These are phyloP conservation scores for Podargus strigoides DNA, from an alignment of 2,797 vertebrate genomes.

Conservation along the genomic window DNA sequence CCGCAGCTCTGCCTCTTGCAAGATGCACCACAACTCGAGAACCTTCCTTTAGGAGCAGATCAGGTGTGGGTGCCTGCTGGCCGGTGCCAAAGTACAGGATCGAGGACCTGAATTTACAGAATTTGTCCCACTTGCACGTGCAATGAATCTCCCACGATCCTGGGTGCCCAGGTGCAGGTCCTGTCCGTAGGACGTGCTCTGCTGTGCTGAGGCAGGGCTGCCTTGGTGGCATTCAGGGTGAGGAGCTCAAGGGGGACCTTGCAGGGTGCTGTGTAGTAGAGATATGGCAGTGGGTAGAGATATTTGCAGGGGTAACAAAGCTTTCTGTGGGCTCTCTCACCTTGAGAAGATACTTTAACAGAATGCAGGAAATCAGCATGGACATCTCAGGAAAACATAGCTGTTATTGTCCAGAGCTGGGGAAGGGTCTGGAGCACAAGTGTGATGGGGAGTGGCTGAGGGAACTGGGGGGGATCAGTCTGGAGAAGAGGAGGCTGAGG, in stretches of 20 bases:
- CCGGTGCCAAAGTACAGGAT: neutral
- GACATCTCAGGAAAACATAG: neutral
- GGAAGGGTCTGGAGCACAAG: too few species aligned
- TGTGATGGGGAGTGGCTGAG: too few species aligned
- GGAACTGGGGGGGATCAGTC: too few species aligned
- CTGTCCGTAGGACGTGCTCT: neutral
- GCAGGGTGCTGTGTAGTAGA: neutral
- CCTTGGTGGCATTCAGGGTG: accelerated
- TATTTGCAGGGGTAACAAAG: neutral
- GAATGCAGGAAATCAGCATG: neutral
- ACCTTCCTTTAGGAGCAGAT: neutral
- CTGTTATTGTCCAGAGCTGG: too few species aligned
- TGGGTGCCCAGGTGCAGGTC: too few species aligned
- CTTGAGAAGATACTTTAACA: neutral
- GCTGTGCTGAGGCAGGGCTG: neutral
- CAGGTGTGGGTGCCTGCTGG: too few species aligned
- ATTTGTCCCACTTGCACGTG: neutral
- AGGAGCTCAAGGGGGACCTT: neutral
- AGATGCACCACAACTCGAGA: neutral
- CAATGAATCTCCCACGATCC: accelerated
- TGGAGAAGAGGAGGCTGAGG: too few species aligned
- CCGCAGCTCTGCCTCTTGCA: accelerated
- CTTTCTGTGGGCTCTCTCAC: neutral
- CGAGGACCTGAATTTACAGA: neutral
- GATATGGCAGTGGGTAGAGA: neutral